phyloP scores from a whole-genome alignment of 2,113 vertebrate species.

The Myrmophylax atrothorax region DNA sequence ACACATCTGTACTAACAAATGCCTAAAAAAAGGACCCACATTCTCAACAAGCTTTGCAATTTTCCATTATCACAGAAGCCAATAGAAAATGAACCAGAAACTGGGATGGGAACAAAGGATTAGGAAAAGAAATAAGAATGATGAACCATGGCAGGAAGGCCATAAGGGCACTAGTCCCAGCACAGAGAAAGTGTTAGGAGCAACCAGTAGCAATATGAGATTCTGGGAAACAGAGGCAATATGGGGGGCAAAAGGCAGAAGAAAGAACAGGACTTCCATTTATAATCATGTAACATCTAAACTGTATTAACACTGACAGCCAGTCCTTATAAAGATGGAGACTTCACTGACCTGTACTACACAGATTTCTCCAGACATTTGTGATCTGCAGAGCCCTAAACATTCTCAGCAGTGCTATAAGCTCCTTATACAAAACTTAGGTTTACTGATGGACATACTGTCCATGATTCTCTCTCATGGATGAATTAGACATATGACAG shows the following conservation, averaged over 20 bases:
- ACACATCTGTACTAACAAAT: not conserved
- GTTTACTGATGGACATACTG: not conserved
- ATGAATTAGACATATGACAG: not conserved
- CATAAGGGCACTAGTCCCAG: not conserved
- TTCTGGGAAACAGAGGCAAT: not conserved
- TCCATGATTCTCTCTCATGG: not conserved
- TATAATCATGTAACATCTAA: not conserved
- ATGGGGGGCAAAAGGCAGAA: not conserved
- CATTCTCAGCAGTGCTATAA: not conserved
- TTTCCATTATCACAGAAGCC: not conserved
- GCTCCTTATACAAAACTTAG: not conserved
- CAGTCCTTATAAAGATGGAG: not conserved
- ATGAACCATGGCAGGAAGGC: not conserved
- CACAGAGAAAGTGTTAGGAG: not conserved
- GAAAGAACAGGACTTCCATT: not conserved
- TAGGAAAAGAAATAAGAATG: not conserved
- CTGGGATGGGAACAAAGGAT: not conserved
- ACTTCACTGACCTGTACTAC: not conserved
- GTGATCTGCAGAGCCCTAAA: not conserved
- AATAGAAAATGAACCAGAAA: not conserved
- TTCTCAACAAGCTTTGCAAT: not conserved
- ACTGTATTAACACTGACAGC: not conserved
- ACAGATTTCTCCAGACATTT: not conserved
- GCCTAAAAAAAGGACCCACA: rapidly evolving
- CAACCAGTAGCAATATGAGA: not conserved